Percentiles rank a stretch among this genome's conserved stretches.
phyloP scores from a whole-genome alignment of 2,797 vertebrate species.

The Sorex maritimensis region DNA sequence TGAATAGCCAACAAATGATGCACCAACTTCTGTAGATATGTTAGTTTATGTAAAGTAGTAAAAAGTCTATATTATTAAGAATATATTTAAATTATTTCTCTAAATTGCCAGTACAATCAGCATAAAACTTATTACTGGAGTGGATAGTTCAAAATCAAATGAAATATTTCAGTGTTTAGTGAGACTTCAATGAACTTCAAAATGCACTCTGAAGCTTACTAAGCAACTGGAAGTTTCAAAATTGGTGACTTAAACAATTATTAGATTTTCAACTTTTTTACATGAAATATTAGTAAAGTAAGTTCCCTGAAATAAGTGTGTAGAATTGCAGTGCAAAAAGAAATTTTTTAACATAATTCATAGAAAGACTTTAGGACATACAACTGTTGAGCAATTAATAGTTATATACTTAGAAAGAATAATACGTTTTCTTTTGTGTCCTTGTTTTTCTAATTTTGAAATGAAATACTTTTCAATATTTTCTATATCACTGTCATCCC shows the following conservation, averaged over 20 bases:
- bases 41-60: slow-evolving; percentile 71
- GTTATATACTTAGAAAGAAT: slow-evolving; percentile 34
- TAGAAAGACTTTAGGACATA: slow-evolving; percentile 41
- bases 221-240: slow-evolving; percentile 82
- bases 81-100: slow-evolving; percentile 79
- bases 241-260: slow-evolving; percentile 75
- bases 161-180: slow-evolving; percentile 80
- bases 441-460: slow-evolving; percentile 13
- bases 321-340: slow-evolving; percentile 70
- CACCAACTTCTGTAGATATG: slow-evolving; percentile 46
- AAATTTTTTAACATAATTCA: slow-evolving; percentile 76
- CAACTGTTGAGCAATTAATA: slow-evolving; percentile 20
- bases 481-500: slow-evolving; percentile 17
- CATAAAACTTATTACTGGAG: slow-evolving; percentile 65
- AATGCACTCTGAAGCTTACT: slow-evolving; percentile 69
- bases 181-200: slow-evolving; percentile 72
- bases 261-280: slow-evolving; percentile 78
- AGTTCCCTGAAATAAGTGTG: slow-evolving; percentile 72
- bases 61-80: slow-evolving; percentile 73
- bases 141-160: slow-evolving; percentile 62
- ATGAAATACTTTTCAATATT: slow-evolving; percentile 23
- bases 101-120: slow-evolving; percentile 37
- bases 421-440: slow-evolving; percentile 22
- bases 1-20: not conserved
- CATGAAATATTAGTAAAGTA: slow-evolving; percentile 63